Conservation (phyloP, 2,797 vertebrate genomes). For the Peromyscus eremicus region DNA sequence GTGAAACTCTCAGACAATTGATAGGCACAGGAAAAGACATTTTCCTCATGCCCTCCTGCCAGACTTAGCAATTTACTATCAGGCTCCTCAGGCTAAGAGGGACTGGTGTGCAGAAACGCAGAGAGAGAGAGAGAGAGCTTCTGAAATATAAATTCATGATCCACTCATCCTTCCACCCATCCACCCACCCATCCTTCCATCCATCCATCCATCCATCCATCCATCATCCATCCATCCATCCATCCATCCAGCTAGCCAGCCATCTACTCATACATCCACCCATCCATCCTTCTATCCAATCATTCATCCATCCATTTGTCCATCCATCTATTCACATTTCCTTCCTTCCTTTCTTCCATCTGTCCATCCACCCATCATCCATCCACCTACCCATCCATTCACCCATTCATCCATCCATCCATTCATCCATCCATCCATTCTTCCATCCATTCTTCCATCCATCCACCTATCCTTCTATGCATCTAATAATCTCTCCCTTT, state of each 20-base stretch:
- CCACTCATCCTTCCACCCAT: background rate
- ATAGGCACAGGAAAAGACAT: slow-evolving; percentile 49
- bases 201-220: background rate
- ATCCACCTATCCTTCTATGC: background rate
- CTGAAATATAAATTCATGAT: background rate
- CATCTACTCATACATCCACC: background rate
- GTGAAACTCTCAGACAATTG: slow-evolving; percentile 79
- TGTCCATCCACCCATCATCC: too few relatives aligned
- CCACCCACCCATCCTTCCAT: background rate
- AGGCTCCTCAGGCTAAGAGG: slow-evolving; percentile 67
- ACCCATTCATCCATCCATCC: background rate
- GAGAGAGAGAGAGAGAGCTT: background rate
- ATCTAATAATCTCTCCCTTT: background rate
- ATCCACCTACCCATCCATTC: too few relatives aligned
- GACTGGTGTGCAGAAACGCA: background rate
- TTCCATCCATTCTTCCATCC: background rate
- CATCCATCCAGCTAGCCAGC: too few relatives aligned
- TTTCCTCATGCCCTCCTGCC: slow-evolving; percentile 65
- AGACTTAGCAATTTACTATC: slow-evolving; percentile 80
- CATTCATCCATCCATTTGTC: too few relatives aligned
- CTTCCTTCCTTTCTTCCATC: background rate
- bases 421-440: background rate
- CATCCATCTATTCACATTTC: too few relatives aligned
- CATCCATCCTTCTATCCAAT: background rate
- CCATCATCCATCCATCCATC: too few relatives aligned